These are phyloP conservation scores for Tursiops truncatus DNA, from an alignment of 2,113 vertebrate species.

Conservation along the genomic window DNA sequence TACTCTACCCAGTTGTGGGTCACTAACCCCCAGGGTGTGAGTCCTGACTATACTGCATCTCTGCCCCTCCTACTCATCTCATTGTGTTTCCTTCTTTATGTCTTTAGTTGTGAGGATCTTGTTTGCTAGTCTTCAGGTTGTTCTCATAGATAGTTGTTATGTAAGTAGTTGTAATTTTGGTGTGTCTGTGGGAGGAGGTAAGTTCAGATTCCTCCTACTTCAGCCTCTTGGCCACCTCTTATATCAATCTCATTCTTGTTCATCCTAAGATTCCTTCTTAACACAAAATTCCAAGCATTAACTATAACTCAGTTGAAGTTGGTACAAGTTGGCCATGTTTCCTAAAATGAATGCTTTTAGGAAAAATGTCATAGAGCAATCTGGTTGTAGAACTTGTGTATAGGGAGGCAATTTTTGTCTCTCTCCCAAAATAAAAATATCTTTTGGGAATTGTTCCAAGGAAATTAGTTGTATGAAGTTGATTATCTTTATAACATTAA, in stretches of 20 bases:
- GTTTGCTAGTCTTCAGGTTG: too few relatives aligned
- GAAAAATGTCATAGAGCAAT: neutral
- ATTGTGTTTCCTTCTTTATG: too few relatives aligned
- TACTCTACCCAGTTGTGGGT: too few relatives aligned
- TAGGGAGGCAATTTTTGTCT: neutral
- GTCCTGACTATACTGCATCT: too few relatives aligned
- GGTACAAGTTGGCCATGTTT: neutral
- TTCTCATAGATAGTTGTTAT: too few relatives aligned
- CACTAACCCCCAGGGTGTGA: too few relatives aligned
- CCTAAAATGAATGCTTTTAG: neutral
- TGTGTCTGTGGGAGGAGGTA: too few relatives aligned
- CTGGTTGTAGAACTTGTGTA: neutral
- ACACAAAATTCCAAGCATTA: neutral
- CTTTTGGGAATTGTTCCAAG: conserved; percentile 8
- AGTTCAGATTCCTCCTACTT: too few relatives aligned
- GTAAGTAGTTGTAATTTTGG: too few relatives aligned
- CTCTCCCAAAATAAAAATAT: neutral
- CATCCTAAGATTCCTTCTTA: neutral
- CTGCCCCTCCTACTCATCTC: too few relatives aligned
- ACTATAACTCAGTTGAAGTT: neutral
- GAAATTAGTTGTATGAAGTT: neutral
- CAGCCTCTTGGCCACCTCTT: too few relatives aligned
- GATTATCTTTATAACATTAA: neutral
- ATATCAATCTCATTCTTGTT: neutral
- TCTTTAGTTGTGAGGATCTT: too few relatives aligned